Percentiles rank a stretch among this genome's conserved stretches.
Evolutionary conservation across 2,113 vertebrate genomes (phyloP).

Genomic region (Rhabdomys dilectus): DNA sequence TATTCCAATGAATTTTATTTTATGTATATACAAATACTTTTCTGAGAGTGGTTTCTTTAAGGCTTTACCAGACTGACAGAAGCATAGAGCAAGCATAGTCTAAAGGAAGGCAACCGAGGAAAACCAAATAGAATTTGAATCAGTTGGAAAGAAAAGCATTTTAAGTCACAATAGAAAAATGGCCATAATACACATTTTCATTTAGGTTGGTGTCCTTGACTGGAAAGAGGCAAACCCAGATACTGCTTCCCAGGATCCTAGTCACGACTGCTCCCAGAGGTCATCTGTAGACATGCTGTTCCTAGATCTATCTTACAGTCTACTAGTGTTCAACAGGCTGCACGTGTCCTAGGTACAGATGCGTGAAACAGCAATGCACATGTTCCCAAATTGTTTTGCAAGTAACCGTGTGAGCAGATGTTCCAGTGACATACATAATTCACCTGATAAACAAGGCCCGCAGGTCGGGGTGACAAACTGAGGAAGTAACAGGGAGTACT

Average conservation of each 20-base stretch:
- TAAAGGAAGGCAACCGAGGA: slow-evolving; percentile 25
- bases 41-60: slow-evolving; percentile 41
- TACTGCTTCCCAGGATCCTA: neutral
- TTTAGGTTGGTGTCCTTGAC: slow-evolving; percentile 1
- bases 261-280: neutral
- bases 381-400: neutral
- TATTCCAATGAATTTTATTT: slow-evolving; percentile 34
- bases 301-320: neutral
- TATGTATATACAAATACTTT: slow-evolving; percentile 25
- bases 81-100: neutral
- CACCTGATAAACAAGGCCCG: neutral
- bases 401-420: neutral
- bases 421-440: slow-evolving; percentile 17
- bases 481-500: slow-evolving; percentile 83
- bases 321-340: neutral
- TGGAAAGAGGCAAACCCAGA: neutral
- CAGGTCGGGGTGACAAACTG: neutral
- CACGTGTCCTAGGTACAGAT: neutral
- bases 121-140: slow-evolving; percentile 49
- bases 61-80: slow-evolving; percentile 33
- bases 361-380: neutral
- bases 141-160: slow-evolving; percentile 47
- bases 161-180: slow-evolving; percentile 54
- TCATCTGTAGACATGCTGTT: neutral
- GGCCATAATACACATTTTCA: neutral